These are phyloP conservation scores for Dichetophora obliterata DNA, from an alignment of 2,888 invertebrate species.

Conservation along the genomic window DNA sequence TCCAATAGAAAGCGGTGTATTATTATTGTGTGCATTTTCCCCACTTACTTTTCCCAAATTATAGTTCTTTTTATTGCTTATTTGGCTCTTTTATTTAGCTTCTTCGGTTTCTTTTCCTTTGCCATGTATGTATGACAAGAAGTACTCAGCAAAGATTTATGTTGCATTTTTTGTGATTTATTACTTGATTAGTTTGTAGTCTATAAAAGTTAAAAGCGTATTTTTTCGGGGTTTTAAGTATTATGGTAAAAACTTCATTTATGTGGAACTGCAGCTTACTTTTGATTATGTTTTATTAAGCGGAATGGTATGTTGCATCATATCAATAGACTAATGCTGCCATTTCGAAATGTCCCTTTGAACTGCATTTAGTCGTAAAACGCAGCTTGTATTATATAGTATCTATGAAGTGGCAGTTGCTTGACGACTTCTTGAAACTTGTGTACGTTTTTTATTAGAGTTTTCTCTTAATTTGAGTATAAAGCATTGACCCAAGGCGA, in stretches of 20 bases:
- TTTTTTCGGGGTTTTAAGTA: neutral
- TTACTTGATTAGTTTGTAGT: slow-evolving; percentile 13
- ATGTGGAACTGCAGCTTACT: neutral
- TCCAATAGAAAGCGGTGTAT: too few species aligned
- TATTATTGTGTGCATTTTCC: too few species aligned
- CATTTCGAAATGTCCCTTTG: too few species aligned
- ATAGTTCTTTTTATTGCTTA: neutral
- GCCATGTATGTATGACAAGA: neutral
- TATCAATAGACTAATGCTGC: neutral
- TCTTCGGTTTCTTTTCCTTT: neutral
- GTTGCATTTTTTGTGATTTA: slow-evolving; percentile 44
- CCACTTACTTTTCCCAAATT: too few species aligned
- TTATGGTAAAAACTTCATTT: neutral
- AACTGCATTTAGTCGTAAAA: neutral
- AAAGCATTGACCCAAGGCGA: too few species aligned
- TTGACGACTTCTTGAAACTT: too few species aligned
- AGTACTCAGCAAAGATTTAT: slow-evolving; percentile 42
- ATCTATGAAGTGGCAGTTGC: too few species aligned
- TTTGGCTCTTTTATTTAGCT: neutral
- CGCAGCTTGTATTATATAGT: neutral
- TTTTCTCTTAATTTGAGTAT: too few species aligned
- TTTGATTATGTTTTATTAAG: neutral
- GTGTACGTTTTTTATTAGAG: too few species aligned
- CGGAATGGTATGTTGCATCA: neutral
- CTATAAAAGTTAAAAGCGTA: neutral